Evolutionary conservation across 2,888 invertebrate species (phyloP), one percentile per base, ranked within the genome.

Genomic region (Machimus atricapillus): DNA sequence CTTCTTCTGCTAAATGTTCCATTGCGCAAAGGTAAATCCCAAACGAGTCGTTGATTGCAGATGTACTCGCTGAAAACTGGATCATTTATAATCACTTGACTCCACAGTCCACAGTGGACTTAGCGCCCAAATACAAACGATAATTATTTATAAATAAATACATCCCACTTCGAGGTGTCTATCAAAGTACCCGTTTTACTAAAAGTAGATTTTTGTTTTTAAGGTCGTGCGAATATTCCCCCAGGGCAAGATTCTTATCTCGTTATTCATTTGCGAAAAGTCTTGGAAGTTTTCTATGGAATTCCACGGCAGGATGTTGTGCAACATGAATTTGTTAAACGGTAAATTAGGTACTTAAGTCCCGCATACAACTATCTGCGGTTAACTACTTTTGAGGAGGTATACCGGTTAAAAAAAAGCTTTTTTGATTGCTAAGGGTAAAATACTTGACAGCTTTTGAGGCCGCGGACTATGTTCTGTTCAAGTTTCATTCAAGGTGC

Each of bases 261-360:
- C 1, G 27, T 56, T 56, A 81, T 81, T 81, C 81, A 81, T 52
- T 81, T 81, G 46, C 31, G 31, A 81, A 27, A 16, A 81, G n/a
- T 76, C 52, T 34, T 40, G 81, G 19, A 52, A 27, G 19, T 81
- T 81, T 56, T 56, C 52, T 81, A 81, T 56, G 52, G 46, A 40
- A 40, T 56, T 81, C 56, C 56, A 7, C 34, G 56, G 81, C 81
- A 81, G 52, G 81, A 81, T 81, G 81, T 81, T 81, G 27, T 56
- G 81, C 81, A 81, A 81, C n/a, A 37, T 34, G 40, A 76, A 27
- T 23, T 81, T 52, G 81, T 81, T 81, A 81, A 81, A 52, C 56
- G 81, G 52, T 56, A 56, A 56, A 56, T 81, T 81, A 40, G 56
- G 56, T 52, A 56, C 81, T 56, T 81, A 43, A 37, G 37, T 12